Evolutionary conservation across 2,888 invertebrate species (phyloP), one percentile per base, ranked within the genome.

Genomic region (Eurytoma californica): DNA sequence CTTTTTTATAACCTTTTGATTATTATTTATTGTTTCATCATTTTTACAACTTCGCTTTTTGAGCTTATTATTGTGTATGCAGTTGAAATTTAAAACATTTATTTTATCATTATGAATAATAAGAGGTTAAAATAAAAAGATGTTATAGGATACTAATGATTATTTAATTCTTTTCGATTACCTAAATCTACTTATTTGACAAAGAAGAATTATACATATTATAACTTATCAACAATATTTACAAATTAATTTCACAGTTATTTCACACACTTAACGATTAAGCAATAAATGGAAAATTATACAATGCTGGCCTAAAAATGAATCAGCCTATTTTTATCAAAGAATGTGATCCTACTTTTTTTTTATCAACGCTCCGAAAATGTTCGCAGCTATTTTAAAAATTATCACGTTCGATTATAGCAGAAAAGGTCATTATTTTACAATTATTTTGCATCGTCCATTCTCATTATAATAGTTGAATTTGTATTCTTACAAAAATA

Each of bases 1-100:
- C 85, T 85, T 85, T 86, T 84, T 83, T 77, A 82, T 60, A 68
- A 66, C 0, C 20, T 68, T 67, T 47, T 57, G 12, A 67, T 28
- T 61, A 51, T 61, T 53, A 67, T 61, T 53, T 63, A 78, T 68
- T 63, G 4, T 20, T 70, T 30, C 57, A 20, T 53, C 20, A 51
- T 57, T 49, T 24, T 55, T 47, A 58, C 14, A 20, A 39, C 20
- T 51, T 58, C 18, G 49, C 39, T 47, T 65, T 30, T 24, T n/a
- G n/a, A 3, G 51, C 61, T 16, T 18, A 24, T 12, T 53, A 30
- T 20, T 55, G 55, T 53, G 18, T 73, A 67, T 61, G 53, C 61
- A 68, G 9, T 58, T 75, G 14, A 66, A 68, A 49, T 75, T 75
- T 14, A 49, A 75, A 53, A 65, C 73, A 14, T 28, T 76, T 69